Percentiles rank a stretch among this genome's conserved stretches.
These are phyloP conservation scores for Etheostoma nigrum DNA, from an alignment of 2,797 vertebrate genomes.

Conservation along the genomic window DNA sequence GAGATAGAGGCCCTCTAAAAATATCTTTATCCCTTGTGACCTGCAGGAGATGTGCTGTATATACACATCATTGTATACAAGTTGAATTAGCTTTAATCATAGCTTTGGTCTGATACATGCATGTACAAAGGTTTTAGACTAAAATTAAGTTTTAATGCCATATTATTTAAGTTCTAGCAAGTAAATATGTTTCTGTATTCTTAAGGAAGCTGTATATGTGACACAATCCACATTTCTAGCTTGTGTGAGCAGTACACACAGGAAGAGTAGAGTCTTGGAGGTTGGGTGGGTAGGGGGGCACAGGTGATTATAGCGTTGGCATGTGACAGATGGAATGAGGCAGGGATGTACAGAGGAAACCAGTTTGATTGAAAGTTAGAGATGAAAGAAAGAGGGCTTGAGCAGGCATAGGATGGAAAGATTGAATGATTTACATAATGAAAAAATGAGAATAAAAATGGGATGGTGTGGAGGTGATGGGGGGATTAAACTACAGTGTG, in stretches of 20 bases:
- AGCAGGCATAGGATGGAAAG: conserved; percentile 28
- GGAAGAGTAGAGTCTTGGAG: neutral
- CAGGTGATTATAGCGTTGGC: conserved; percentile 34
- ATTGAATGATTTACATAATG: conserved; percentile 54
- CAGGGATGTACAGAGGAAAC: conserved; percentile 27
- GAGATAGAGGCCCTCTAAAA: conserved; percentile 35
- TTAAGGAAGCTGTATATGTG: neutral
- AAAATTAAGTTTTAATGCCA: conserved; percentile 23
- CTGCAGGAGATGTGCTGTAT: conserved; percentile 7
- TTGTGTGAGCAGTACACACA: conserved; percentile 17
- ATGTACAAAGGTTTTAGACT: neutral
- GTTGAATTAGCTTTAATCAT: conserved; percentile 24
- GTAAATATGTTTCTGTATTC: conserved; percentile 2
- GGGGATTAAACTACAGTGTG: conserved; percentile 43
- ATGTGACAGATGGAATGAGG: conserved; percentile 46
- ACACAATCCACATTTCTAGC: conserved; percentile 11
- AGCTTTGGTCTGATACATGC: conserved; percentile 17
- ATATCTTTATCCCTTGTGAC: conserved; percentile 37
- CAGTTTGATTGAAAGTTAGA: conserved; percentile 40
- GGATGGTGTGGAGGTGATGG: conserved; percentile 21
- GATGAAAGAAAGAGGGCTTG: conserved; percentile 25
- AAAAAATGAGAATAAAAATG: conserved; percentile 41
- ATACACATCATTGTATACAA: conserved; percentile 44
- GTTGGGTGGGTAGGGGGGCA: conserved; percentile 5
- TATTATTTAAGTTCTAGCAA: conserved; percentile 12